These are phyloP conservation scores for Micrasema longulum DNA, from an alignment of 1,140 invertebrate species.

Conservation along the genomic window DNA sequence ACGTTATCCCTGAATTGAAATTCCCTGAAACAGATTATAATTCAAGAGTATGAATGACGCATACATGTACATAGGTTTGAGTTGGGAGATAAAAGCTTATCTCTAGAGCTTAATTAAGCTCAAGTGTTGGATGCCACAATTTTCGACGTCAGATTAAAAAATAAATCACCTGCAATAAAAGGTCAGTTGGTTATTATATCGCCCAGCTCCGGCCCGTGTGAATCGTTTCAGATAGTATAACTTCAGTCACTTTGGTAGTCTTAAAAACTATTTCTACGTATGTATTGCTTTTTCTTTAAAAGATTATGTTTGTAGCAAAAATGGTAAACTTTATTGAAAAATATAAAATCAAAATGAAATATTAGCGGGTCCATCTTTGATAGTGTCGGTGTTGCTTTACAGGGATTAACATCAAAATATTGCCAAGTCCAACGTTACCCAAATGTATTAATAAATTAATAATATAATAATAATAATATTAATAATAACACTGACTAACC, in stretches of 20 bases:
- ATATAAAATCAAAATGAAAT: no score
- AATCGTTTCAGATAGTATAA: conserved; percentile 6
- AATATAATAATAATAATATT: no score
- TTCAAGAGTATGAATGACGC: not conserved
- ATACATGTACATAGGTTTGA: not conserved
- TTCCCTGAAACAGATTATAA: not conserved
- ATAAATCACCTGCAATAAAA: conserved; percentile 1
- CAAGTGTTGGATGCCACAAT: conserved; percentile 41
- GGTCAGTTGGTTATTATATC: not conserved
- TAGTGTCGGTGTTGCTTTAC: no score
- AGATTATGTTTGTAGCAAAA: not conserved
- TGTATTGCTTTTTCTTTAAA: not conserved
- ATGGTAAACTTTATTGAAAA: not conserved
- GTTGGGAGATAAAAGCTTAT: conserved; percentile 30
- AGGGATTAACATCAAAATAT: no score
- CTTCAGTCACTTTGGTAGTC: not conserved
- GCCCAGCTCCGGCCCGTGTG: not conserved
- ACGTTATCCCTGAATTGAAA: not conserved
- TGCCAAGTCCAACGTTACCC: no score
- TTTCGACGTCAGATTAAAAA: not conserved
- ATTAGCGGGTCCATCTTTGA: no score
- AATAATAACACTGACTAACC: no score
- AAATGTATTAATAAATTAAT: no score
- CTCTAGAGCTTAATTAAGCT: conserved; percentile 43
- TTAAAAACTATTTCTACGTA: not conserved